phyloP scores from a whole-genome alignment of 1,140 invertebrate species.

The Spodoptera frugiperda region DNA sequence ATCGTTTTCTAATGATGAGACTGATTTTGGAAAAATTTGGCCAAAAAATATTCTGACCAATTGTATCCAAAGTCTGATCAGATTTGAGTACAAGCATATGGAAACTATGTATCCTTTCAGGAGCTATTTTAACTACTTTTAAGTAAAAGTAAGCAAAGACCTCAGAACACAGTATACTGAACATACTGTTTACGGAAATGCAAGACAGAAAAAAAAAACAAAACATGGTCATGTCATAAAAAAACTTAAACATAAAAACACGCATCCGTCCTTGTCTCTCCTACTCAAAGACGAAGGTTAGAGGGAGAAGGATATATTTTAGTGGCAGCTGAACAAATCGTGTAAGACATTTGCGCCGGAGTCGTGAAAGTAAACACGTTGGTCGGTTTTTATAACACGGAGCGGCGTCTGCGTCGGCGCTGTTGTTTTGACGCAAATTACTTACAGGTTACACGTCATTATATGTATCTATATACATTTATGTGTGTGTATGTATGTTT shows the following conservation, averaged over 20 bases:
- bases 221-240: background rate
- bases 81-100: no score
- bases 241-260: conserved; percentile 14
- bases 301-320: conserved; percentile 24
- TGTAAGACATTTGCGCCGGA: conserved; percentile 29
- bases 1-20: no score
- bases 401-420: conserved; percentile 16
- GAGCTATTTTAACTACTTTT: background rate
- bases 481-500: background rate
- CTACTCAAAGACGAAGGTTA: background rate
- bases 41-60: no score
- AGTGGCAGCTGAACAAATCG: conserved; percentile 35
- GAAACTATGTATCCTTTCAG: no score
- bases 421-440: conserved; percentile 47
- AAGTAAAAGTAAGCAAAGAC: background rate
- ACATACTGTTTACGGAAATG: conserved; percentile 42
- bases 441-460: conserved; percentile 9
- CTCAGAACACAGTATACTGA: background rate
- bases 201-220: background rate
- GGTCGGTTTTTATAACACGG: conserved; percentile 36
- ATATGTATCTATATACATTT: background rate
- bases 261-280: background rate
- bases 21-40: no score
- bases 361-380: conserved; percentile 38
- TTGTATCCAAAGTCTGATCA: no score